Percentiles rank a stretch among this genome's conserved stretches.
Conservation (phyloP, 2,113 vertebrate species). For the Glareola pratincola region DNA sequence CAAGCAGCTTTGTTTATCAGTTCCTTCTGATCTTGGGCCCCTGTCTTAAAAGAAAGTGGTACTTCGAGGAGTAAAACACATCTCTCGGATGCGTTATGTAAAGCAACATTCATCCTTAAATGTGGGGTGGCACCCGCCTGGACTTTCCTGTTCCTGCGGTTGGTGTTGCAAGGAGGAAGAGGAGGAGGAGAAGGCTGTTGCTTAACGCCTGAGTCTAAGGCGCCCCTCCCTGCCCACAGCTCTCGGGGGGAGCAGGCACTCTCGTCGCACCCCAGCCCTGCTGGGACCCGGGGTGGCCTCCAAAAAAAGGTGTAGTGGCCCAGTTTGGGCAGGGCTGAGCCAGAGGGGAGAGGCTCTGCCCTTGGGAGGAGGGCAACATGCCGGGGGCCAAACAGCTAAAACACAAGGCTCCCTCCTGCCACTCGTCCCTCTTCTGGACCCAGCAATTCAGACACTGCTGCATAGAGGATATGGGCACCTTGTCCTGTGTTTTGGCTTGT, state of each 20-base stretch:
- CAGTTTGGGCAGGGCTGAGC: background rate
- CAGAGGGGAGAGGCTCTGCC: background rate
- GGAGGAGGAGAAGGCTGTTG: background rate
- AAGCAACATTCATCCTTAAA: background rate
- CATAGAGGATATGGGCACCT: background rate
- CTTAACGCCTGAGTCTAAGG: background rate
- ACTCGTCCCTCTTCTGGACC: background rate
- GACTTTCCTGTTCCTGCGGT: background rate
- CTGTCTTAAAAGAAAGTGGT: background rate
- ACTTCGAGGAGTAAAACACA: background rate
- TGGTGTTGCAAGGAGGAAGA: background rate
- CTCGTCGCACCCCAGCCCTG: background rate
- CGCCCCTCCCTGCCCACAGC: background rate
- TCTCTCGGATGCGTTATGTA: background rate
- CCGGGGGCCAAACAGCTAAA: background rate
- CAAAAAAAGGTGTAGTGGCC: background rate
- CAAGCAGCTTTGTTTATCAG: background rate
- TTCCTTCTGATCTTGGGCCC: background rate
- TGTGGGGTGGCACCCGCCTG: background rate
- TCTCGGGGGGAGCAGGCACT: accelerated
- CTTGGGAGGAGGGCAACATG: background rate
- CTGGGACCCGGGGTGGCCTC: accelerated
- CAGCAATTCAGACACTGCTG: background rate
- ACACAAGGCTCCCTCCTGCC: background rate
- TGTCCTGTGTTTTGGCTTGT: background rate